Conservation (phyloP, 2,113 vertebrate genomes). For the Antechinus stuartii region DNA sequence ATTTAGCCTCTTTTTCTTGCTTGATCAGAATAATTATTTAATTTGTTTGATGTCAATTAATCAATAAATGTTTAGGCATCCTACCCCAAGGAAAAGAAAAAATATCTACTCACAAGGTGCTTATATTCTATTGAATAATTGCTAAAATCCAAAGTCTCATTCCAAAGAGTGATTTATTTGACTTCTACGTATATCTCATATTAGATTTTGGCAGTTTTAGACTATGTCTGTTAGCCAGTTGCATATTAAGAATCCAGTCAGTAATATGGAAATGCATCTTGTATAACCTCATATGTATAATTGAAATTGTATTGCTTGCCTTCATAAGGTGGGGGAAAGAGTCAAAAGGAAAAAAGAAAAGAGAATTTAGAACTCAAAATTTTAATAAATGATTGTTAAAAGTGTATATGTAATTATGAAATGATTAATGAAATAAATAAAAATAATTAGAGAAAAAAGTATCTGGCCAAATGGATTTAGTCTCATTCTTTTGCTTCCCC, state of each 20-base stretch:
- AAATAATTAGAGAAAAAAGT: neutral
- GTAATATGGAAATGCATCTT: neutral
- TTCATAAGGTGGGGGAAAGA: neutral
- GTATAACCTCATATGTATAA: neutral
- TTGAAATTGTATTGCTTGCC: neutral
- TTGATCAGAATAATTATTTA: neutral
- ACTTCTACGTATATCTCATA: neutral
- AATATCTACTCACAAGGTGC: neutral
- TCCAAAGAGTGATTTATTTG: neutral
- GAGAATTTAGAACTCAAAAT: neutral
- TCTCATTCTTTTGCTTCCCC: neutral
- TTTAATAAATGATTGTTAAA: neutral
- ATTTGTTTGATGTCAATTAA: neutral
- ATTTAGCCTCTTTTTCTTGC: neutral
- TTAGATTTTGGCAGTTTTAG: neutral
- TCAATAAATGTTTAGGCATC: neutral
- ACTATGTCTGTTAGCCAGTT: neutral
- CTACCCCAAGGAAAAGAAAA: neutral
- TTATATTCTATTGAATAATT: neutral
- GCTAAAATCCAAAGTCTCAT: neutral
- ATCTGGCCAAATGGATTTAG: neutral
- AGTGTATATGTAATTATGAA: neutral
- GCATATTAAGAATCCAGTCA: neutral
- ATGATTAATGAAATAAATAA: neutral
- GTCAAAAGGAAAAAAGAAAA: neutral